Base-by-base conservation (phyloP, 2,888 invertebrate species). In the Mylabris sibirica region DNA sequence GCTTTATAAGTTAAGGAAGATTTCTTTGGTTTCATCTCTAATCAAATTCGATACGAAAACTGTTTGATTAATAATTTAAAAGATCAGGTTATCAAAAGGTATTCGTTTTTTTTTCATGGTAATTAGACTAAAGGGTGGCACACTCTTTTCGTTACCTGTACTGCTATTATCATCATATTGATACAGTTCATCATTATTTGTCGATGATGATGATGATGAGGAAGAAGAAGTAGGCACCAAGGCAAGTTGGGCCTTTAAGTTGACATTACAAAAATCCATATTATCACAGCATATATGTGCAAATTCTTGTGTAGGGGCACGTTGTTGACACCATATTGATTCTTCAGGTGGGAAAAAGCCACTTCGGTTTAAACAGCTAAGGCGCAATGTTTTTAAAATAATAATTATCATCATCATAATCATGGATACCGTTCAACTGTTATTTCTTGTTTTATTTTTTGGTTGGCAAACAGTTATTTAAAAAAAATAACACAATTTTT, bases 331-430 rank as follows among this genome's bases (percentile, higher is more conserved):
- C 84, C 80, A 83, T 75, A 81, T 80, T 61, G 90, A 87, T 77
- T 85, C 84, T 84, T 89, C 90, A 78, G 90, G 90, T 77, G 91
- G 91, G 81, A 90, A 88, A 88, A 81, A 84, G 49, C 80, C 68
- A 73, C 72, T 77, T 79, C 78, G 80, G 80, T 83, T 75, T 75
- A 84, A 79, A 81, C 85, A 85, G 71, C 84, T 83, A 77, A 71
- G 70, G 64, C 61, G 62, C 64, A 59, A 59, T 69, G 66, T 67
- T 66, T 59, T 24, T 22, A 17, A 59, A 57, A 35, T 60, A 35
- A 60, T 9, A 35, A 64, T 38, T 49, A 62, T 44, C 11, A 49
- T 57, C 22, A 65, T 59, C 14, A 49, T 35, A 38, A 34, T 35
- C 11, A 60, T 49, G 20, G 20, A 49, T 11, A 49, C 49, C 49